A percentile compares a stretch with the other conserved stretches of the same genome.
These are phyloP conservation scores for Hippocampus zosterae DNA, from an alignment of 2,113 vertebrate genomes.

Conservation along the genomic window DNA sequence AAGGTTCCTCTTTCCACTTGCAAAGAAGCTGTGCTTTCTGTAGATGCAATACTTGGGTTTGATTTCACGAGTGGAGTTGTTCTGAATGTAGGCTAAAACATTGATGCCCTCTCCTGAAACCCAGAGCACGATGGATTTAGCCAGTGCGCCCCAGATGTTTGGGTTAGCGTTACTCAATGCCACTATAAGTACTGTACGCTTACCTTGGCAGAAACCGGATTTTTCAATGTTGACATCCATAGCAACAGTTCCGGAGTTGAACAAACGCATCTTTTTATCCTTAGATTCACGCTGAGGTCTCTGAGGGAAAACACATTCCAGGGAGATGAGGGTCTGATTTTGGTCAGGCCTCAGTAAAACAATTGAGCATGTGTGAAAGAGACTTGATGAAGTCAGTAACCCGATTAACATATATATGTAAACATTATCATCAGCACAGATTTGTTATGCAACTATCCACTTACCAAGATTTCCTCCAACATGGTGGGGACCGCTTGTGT, in stretches of 20 bases:
- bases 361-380: background rate
- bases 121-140: background rate
- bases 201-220: constrained; percentile 55
- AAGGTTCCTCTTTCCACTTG: constrained; percentile 26
- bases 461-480: constrained; percentile 50
- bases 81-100: constrained; percentile 51
- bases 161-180: background rate
- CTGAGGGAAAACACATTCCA: constrained; percentile 38
- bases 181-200: background rate
- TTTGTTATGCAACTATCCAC: background rate
- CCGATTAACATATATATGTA: background rate
- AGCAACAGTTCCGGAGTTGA: constrained; percentile 58
- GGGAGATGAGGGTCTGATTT: background rate
- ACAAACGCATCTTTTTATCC: constrained; percentile 61
- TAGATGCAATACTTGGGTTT: constrained; percentile 67
- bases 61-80: constrained; percentile 62
- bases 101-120: constrained; percentile 58
- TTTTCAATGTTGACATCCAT: constrained; percentile 66
- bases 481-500: background rate
- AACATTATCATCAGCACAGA: background rate
- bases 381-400: background rate
- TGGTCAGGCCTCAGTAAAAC: too few relatives aligned
- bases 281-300: constrained; percentile 52
- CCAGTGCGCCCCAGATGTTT: background rate
- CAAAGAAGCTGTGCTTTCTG: constrained; percentile 67